Evolutionary conservation across 1,140 invertebrate genomes (phyloP), one percentile per base, ranked within the genome.

Genomic region (Drosophila persimilis): DNA sequence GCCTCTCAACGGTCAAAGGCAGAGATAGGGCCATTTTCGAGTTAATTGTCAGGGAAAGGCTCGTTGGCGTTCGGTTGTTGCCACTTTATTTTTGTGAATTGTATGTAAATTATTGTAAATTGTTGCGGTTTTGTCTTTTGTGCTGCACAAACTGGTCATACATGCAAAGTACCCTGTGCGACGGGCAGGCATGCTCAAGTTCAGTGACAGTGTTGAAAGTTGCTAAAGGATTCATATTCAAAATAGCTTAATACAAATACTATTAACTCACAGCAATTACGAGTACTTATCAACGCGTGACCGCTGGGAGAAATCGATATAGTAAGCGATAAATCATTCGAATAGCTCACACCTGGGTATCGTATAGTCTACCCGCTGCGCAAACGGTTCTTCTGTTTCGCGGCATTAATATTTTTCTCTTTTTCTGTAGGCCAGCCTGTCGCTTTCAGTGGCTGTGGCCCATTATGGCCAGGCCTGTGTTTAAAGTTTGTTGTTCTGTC

Each of bases 41-140:
- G 80, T 80, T 85, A 80, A 80, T 86, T 85, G 81, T 86, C 73
- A 55, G 62, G 45, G 58, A 77, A 73, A 65, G 52, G 51, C 62
- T 76, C 50, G 52, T 43, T 44, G 69, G 43, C 44, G 20, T 58
- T 39, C 54, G 48, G 63, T 26, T 60, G 62, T 48, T 65, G 35
- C 63, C 45, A 13, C 63, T 63, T 63, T 48, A 50, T 69, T 69
- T 76, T 85, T 73, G 61, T 65, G 78, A 80, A 84, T 80, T 69
- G 64, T 52, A 77, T 73, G 81, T 62, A 86, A 85, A 86, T 86
- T 77, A 86, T 80, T 85, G 64, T 77, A 85, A 83, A 80, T 73
- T 85, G 69, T 61, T 86, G 81, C 61, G 81, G 58, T 66, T 77
- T 81, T 73, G 47, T 71, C 71, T 63, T 61, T 59, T 66, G 45